Evolutionary conservation across 1,140 invertebrate species (phyloP).

Genomic region (Pogonomyrmex barbatus): DNA sequence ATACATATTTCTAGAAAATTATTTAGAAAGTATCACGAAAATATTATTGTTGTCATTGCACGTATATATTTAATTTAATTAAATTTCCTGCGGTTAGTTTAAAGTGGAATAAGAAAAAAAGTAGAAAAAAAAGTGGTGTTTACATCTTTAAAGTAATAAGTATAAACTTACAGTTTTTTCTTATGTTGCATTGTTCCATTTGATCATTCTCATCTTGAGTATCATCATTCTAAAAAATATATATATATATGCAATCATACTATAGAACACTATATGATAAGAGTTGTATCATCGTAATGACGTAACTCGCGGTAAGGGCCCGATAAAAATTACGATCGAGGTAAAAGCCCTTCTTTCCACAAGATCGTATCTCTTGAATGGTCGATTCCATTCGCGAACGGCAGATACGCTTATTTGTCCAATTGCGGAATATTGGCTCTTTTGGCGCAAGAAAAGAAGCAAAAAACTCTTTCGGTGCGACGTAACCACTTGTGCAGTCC

Average conservation of each 20-base stretch:
- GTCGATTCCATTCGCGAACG: slow-evolving; percentile 5
- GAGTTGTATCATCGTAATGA: background rate
- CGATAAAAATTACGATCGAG: slow-evolving; percentile 33
- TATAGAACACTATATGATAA: background rate
- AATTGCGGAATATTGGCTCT: slow-evolving; percentile 42
- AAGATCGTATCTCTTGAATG: slow-evolving; percentile 14
- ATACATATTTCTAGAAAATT: background rate
- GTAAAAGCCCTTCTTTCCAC: background rate
- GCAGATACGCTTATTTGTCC: slow-evolving; percentile 21
- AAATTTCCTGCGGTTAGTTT: background rate
- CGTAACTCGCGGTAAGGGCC: background rate
- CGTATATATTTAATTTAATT: background rate
- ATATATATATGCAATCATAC: background rate
- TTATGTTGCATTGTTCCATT: background rate
- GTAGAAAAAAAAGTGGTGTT: background rate
- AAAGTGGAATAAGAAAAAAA: background rate
- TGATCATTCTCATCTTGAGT: background rate
- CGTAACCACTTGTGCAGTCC: background rate
- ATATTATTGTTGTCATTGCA: slow-evolving; percentile 9
- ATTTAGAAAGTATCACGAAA: background rate
- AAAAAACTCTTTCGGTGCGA: background rate
- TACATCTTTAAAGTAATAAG: background rate
- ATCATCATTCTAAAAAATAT: background rate
- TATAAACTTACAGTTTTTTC: background rate
- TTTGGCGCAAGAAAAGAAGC: background rate